Conservation (phyloP, 2,888 invertebrate species). For the Torymus texanus region DNA sequence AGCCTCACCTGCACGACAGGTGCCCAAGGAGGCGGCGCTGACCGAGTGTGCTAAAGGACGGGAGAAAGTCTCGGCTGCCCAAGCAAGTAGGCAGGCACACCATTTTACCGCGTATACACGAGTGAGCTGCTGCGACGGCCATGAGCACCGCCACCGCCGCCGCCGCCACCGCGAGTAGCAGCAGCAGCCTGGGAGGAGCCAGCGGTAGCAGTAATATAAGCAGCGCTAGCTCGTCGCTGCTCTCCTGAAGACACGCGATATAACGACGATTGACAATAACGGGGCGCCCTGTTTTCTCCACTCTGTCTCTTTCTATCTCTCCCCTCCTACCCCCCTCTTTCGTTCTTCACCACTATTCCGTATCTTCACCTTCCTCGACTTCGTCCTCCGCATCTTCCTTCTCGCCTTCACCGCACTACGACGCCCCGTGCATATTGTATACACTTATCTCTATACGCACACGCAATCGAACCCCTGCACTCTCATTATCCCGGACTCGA, state of each 20-base stretch:
- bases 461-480: no score
- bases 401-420: no score
- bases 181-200: background rate
- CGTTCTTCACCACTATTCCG: background rate
- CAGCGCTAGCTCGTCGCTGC: slow-evolving; percentile 7
- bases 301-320: background rate
- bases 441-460: no score
- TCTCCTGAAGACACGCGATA: slow-evolving; percentile 37
- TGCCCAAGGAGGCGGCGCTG: no score
- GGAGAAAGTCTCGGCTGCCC: background rate
- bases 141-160: slow-evolving; percentile 76
- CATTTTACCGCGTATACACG: background rate
- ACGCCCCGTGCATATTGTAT: no score
- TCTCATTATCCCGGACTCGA: no score
- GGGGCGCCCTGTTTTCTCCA: background rate
- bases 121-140: slow-evolving; percentile 50
- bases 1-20: no score
- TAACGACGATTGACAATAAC: background rate
- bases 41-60: no score
- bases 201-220: slow-evolving; percentile 1
- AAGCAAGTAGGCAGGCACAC: no score
- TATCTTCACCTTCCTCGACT: no score
- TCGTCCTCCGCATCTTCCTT: no score
- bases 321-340: background rate
- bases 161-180: slow-evolving; percentile 72